These are phyloP conservation scores for Temnothorax nylanderi DNA, from an alignment of 1,140 invertebrate genomes.

Conservation along the genomic window DNA sequence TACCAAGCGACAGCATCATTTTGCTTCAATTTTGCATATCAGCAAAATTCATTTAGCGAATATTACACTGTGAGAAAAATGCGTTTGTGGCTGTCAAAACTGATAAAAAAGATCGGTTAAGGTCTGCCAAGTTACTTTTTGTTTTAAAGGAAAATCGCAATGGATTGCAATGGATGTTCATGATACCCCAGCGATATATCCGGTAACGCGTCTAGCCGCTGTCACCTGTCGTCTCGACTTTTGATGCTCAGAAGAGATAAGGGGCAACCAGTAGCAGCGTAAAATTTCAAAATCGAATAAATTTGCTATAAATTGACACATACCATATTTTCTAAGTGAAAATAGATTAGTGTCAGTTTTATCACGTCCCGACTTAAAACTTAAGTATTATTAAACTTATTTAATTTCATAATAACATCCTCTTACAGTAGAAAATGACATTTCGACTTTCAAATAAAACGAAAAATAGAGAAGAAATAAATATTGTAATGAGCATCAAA, in stretches of 20 bases:
- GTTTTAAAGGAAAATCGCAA: not conserved
- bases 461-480: not conserved
- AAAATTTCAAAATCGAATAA: conserved; percentile 37
- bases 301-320: conserved; percentile 9
- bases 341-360: conserved; percentile 20
- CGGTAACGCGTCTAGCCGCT: conserved; percentile 30
- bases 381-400: not conserved
- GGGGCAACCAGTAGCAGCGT: not conserved
- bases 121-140: not conserved
- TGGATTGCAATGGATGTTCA: conserved; percentile 31
- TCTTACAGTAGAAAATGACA: not conserved
- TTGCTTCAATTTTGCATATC: conserved; percentile 11
- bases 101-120: not conserved
- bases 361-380: not conserved
- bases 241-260: conserved; percentile 33
- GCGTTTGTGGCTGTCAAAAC: not conserved
- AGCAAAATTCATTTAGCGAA: not conserved
- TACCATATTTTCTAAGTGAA: not conserved
- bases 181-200: conserved; percentile 15
- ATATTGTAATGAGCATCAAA: not conserved
- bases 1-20: not conserved
- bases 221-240: conserved; percentile 59
- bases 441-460: not conserved
- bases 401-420: not conserved
- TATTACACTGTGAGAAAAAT: not conserved